Evolutionary conservation across 2,888 invertebrate genomes (phyloP).

Genomic region (Eupithecia centaureata): DNA sequence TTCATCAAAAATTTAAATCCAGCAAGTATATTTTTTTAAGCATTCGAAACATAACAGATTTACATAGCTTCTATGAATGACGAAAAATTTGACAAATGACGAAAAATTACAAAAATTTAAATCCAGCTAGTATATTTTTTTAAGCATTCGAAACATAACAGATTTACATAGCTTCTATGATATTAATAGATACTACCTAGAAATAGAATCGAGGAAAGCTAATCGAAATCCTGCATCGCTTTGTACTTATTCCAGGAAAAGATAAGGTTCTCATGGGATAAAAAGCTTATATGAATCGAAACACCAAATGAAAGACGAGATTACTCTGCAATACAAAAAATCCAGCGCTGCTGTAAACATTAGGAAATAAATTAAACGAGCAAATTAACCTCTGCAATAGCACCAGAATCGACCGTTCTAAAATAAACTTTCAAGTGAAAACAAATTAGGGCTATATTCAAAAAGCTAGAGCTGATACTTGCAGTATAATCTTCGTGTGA

Average conservation of each 20-base stretch:
- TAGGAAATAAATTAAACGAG: background rate
- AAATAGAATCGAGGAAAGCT: background rate
- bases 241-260: background rate
- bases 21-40: too few relatives aligned
- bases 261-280: background rate
- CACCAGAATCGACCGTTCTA: background rate
- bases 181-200: background rate
- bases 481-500: constrained; percentile 33
- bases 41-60: too few relatives aligned
- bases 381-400: background rate
- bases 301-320: background rate
- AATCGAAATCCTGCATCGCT: background rate
- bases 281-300: background rate
- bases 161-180: too few relatives aligned
- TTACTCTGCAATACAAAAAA: constrained; percentile 1
- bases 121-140: too few relatives aligned
- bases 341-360: background rate
- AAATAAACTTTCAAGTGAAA: background rate
- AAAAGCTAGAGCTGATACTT: constrained; percentile 27
- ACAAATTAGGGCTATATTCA: background rate
- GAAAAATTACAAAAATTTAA: too few relatives aligned
- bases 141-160: too few relatives aligned
- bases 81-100: too few relatives aligned
- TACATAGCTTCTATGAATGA: too few relatives aligned
- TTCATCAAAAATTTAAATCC: too few relatives aligned